Percentiles rank a stretch among this genome's conserved stretches.
Conservation (phyloP, 2,113 vertebrate genomes). For the Python bivittatus region DNA sequence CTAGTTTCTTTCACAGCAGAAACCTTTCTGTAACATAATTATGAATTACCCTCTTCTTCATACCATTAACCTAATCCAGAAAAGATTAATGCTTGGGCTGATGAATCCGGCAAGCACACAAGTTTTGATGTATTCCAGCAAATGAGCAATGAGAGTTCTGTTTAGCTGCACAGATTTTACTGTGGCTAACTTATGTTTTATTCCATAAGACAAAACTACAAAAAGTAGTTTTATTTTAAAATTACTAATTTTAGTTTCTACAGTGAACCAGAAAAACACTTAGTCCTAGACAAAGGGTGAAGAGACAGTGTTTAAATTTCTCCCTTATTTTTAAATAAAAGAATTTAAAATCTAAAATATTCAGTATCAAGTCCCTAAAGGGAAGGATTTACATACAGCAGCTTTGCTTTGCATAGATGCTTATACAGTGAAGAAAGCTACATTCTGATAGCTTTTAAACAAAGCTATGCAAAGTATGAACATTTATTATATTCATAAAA, state of each 20-base stretch:
- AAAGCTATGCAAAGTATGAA: neutral
- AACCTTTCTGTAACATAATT: neutral
- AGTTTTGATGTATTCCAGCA: neutral
- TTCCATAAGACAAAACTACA: neutral
- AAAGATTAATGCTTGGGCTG: neutral
- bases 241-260: neutral
- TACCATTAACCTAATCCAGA: neutral
- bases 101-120: too few relatives aligned
- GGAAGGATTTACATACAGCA: slow-evolving; percentile 31
- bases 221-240: neutral
- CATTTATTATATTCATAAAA: slow-evolving; percentile 1
- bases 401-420: neutral
- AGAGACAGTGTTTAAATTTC: neutral
- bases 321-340: neutral
- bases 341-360: neutral
- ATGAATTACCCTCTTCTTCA: neutral
- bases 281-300: neutral
- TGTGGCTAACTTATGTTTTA: neutral
- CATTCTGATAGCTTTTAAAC: neutral
- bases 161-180: neutral
- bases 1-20: neutral
- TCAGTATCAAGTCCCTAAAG: neutral
- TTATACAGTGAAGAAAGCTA: neutral
- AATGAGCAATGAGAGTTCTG: neutral
- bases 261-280: neutral